Evolutionary conservation across 2,113 vertebrate species (phyloP), one percentile per base, ranked within the genome.

Genomic region (Ammospiza caudacuta): DNA sequence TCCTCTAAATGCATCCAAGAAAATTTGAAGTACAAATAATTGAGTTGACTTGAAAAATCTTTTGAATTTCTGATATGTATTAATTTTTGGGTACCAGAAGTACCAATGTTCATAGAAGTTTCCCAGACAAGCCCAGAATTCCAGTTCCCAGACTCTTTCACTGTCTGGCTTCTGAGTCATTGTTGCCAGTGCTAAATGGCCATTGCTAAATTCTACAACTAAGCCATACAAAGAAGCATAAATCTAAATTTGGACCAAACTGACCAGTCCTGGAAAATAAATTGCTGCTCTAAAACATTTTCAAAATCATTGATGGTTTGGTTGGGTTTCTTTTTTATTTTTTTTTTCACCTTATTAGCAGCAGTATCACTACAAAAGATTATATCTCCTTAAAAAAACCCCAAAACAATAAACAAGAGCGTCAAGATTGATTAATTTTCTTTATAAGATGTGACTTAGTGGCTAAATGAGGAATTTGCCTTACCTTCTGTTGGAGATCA

Each of bases 401-500:
- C 21, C 9, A 57, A 14, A n/a, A 14, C 51, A 83, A 41, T 78
- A 80, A 94, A 73, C 24, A 79, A 72, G 35, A 43, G 11, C 58
- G 44, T 41, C 11, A 75, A 86, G 84, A 80, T 27, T 81, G 73
- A 86, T 81, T 15, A 69, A 15, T 31, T 28, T 67, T 15, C 47
- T 67, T 59, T 29, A n/a, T 72, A 82, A 83, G n/a, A 62, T 61
- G 35, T 37, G 20, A 41, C 29, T 92, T 31, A 77, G 54, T 37
- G 72, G 28, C 76, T 73, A 33, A 21, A 29, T 9, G 54, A 78
- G 51, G 68, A 89, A 76, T 83, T 92, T 83, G 46, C 76, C 81
- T 95, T 78, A 67, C 67, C 28, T 94, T 93, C 63, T 64, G 27
- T 37, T 83, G 83, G 46, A 87, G 80, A 92, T 80, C 90, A 79